Percentiles rank a stretch among this genome's conserved stretches.
Conservation (phyloP, 2,888 invertebrate genomes). For the Adineta ricciae region DNA sequence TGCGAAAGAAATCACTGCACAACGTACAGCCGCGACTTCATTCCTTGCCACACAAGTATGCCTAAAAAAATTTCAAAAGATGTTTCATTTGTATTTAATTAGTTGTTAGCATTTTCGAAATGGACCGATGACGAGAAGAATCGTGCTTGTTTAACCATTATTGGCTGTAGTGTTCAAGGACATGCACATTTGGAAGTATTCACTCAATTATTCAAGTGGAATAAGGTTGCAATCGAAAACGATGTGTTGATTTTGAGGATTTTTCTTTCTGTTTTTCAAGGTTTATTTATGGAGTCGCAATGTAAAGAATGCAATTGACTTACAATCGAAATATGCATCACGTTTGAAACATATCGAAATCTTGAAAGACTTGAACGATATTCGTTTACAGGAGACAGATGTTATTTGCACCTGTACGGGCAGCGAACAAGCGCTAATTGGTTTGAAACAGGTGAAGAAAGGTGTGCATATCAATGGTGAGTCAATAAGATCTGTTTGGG, state of each 20-base stretch:
- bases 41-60: not conserved
- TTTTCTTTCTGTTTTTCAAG: not conserved
- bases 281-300: not conserved
- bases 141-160: not conserved
- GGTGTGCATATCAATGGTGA: conserved; percentile 60
- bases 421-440: conserved; percentile 53
- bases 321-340: not conserved
- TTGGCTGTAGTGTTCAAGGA: conserved; percentile 20
- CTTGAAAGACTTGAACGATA: conserved; percentile 38
- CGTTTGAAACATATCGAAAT: not conserved
- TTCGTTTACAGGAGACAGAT: conserved; percentile 57
- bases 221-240: not conserved
- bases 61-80: not conserved
- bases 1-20: conserved; percentile 10
- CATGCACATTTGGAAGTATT: not conserved
- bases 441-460: conserved; percentile 53
- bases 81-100: not conserved
- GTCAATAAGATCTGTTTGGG: not conserved
- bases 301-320: not conserved
- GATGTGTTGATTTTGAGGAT: not conserved
- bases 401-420: conserved; percentile 59
- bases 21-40: not conserved
- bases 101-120: not conserved
- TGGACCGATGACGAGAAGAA: not conserved
- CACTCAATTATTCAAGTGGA: conserved; percentile 1